Evolutionary conservation across 2,113 vertebrate genomes (phyloP).

Genomic region (Lampris megalopsis): DNA sequence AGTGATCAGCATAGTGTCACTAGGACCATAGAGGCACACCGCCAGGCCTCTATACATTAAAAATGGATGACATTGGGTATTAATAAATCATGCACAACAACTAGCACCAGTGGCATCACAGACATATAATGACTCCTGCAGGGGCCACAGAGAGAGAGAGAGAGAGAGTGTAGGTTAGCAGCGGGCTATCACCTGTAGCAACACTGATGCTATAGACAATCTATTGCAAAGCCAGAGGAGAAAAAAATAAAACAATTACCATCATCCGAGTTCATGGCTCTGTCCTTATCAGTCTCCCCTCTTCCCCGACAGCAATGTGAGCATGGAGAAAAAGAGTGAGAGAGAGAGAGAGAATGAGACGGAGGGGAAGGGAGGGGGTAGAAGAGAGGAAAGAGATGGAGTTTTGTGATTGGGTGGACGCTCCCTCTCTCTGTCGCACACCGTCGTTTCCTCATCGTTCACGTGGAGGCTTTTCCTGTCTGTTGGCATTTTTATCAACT

Average conservation of each 20-base stretch:
- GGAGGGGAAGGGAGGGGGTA: conserved; percentile 10
- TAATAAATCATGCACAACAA: conserved; percentile 66
- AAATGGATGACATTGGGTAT: conserved; percentile 58
- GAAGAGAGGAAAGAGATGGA: conserved; percentile 39
- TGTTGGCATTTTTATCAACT: conserved; percentile 10
- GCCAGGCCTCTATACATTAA: conserved; percentile 56
- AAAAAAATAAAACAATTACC: conserved; percentile 62
- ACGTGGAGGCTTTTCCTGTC: conserved; percentile 17
- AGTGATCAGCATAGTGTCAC: conserved; percentile 17
- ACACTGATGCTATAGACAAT: conserved; percentile 6
- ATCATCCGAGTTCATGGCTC: conserved; percentile 69
- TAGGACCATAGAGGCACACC: conserved; percentile 27
- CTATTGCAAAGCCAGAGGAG: conserved; percentile 9
- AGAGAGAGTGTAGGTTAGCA: conserved; percentile 20
- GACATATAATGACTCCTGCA: conserved; percentile 38
- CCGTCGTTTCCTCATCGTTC: conserved; percentile 19
- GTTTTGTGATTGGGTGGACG: conserved; percentile 18
- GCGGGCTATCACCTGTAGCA: neutral
- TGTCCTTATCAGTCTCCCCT: conserved; percentile 71
- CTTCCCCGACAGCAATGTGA: conserved; percentile 63
- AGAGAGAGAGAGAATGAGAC: conserved; percentile 24
- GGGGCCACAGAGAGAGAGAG: conserved; percentile 15
- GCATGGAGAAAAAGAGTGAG: conserved; percentile 55
- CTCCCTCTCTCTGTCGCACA: conserved; percentile 7
- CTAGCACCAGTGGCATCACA: conserved; percentile 43